Evolutionary conservation across 1,140 invertebrate species (phyloP).

Genomic region (Drosophila rufa): DNA sequence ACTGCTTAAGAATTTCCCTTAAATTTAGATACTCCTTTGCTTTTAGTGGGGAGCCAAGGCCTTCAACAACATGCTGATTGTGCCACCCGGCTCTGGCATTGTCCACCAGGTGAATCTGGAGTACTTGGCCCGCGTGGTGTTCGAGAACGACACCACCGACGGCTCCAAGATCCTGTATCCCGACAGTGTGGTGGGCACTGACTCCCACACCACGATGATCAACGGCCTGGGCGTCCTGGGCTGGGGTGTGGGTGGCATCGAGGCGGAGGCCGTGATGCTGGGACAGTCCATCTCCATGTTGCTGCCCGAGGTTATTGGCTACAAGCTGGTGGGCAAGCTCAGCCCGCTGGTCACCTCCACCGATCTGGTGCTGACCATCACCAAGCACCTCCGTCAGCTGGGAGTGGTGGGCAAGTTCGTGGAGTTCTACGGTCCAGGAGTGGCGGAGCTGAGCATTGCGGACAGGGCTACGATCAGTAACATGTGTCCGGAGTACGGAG

Average conservation of each 20-base stretch:
- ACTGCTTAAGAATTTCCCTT: background rate
- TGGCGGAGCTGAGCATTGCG: slow-evolving; percentile 95
- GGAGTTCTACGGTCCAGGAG: slow-evolving; percentile 98
- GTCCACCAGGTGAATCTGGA: slow-evolving; percentile 99
- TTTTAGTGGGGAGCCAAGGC: slow-evolving; percentile 97
- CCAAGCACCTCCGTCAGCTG: slow-evolving; percentile 96
- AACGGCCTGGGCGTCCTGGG: slow-evolving; percentile 94
- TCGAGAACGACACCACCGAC: slow-evolving; percentile 87
- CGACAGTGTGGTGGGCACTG: slow-evolving; percentile 99
- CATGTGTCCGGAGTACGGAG: slow-evolving; percentile 99
- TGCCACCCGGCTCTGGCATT: slow-evolving; percentile 99
- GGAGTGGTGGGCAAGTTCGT: slow-evolving; percentile 99
- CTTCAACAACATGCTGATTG: slow-evolving; percentile 98
- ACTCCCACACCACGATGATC: slow-evolving; percentile 99
- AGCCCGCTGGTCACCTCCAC: slow-evolving; percentile 96
- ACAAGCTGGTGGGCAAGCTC: slow-evolving; percentile 93
- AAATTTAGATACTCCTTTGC: background rate
- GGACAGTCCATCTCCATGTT: slow-evolving; percentile 99
- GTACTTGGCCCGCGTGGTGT: slow-evolving; percentile 98
- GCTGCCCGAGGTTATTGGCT: slow-evolving; percentile 97
- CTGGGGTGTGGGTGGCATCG: slow-evolving; percentile 91
- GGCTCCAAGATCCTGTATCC: slow-evolving; percentile 90
- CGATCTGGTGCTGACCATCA: slow-evolving; percentile 98
- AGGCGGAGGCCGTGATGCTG: slow-evolving; percentile 96
- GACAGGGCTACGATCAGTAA: slow-evolving; percentile 97